phyloP scores from a whole-genome alignment of 2,888 invertebrate genomes.

The Cryptocephalus moraei region DNA sequence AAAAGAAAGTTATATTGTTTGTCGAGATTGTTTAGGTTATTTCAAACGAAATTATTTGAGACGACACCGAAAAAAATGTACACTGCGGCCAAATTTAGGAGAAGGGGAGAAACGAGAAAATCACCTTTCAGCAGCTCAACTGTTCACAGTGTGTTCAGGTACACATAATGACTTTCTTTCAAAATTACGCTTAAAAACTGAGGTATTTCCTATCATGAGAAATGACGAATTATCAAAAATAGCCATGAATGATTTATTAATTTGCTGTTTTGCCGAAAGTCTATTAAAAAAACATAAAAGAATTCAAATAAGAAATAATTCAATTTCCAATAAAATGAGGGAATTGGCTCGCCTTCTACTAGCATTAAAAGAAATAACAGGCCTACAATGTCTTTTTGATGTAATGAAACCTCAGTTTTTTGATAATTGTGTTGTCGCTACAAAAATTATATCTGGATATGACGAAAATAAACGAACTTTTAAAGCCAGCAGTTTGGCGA shows the following conservation, averaged over 20 bases:
- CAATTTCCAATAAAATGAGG: conserved; percentile 14
- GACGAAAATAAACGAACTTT: conserved; percentile 3
- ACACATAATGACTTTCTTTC: conserved; percentile 1
- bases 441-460: conserved; percentile 12
- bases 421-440: conserved; percentile 12
- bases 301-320: conserved; percentile 5
- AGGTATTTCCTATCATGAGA: conserved; percentile 11
- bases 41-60: conserved; percentile 6
- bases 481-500: conserved; percentile 8
- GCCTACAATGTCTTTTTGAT: conserved; percentile 3
- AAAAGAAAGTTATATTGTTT: conserved; percentile 5
- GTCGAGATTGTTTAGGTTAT: conserved; percentile 6
- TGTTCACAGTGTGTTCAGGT: conserved; percentile 1
- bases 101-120: background rate
- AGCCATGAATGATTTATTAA: conserved; percentile 10
- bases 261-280: conserved; percentile 11
- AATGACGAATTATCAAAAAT: conserved; percentile 9
- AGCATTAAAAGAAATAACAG: conserved; percentile 4
- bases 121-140: background rate
- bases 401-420: conserved; percentile 12
- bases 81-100: background rate
- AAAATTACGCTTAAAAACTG: conserved; percentile 3
- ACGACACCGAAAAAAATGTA: conserved; percentile 6
- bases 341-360: conserved; percentile 8
- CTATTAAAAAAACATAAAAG: conserved; percentile 10